Evolutionary conservation across 2,797 vertebrate genomes (phyloP).

Genomic region (Periparus ater): DNA sequence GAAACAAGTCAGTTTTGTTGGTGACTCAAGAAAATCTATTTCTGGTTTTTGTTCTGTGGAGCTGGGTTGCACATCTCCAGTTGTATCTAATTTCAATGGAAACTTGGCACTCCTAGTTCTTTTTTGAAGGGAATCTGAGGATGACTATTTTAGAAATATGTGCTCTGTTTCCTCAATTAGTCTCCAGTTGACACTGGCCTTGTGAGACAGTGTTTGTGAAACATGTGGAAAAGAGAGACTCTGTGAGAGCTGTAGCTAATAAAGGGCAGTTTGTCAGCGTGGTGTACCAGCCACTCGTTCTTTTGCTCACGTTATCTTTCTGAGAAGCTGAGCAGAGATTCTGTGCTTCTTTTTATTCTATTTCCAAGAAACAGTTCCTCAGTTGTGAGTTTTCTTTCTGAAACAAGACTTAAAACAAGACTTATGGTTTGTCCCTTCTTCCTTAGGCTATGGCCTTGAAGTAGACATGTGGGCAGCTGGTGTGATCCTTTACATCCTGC

Average conservation of each 20-base stretch:
- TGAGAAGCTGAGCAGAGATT: background rate
- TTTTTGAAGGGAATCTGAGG: background rate
- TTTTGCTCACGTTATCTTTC: background rate
- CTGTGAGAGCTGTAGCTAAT: background rate
- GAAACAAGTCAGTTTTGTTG: background rate
- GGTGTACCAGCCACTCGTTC: background rate
- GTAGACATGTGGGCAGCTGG: conserved; percentile 98
- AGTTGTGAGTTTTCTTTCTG: background rate
- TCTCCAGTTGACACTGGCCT: background rate
- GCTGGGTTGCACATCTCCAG: conserved; percentile 1
- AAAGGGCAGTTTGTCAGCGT: rapidly evolving
- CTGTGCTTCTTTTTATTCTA: background rate
- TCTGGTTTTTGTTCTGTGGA: conserved; percentile 6
- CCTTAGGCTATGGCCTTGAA: conserved; percentile 89
- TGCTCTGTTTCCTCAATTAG: conserved; percentile 20
- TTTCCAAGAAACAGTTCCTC: background rate
- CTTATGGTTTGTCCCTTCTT: background rate
- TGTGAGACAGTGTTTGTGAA: conserved; percentile 12
- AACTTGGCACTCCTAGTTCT: conserved; percentile 28
- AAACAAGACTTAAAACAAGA: background rate
- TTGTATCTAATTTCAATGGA: conserved; percentile 2
- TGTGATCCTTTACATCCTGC: conserved; percentile 93
- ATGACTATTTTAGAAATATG: background rate
- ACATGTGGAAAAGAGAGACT: background rate
- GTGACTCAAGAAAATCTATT: conserved; percentile 23